Conservation (phyloP, 2,113 vertebrate species). For the Suncus etruscus region DNA sequence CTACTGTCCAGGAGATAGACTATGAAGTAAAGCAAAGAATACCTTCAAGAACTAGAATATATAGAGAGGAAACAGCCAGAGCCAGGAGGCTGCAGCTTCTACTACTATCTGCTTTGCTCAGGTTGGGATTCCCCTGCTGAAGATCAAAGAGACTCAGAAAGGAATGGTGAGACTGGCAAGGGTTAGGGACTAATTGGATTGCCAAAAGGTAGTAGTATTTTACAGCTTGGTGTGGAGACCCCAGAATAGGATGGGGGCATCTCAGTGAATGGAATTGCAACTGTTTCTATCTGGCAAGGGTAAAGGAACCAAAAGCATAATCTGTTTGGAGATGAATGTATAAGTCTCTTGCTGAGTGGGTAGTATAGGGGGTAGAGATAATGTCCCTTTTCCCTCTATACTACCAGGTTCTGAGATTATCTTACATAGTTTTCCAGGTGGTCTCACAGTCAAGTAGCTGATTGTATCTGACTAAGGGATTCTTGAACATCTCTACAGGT, state of each 20-base stretch:
- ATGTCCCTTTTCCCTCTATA: neutral
- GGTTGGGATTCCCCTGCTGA: neutral
- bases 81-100: neutral
- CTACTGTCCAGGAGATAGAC: neutral
- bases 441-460: neutral
- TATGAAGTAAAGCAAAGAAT: neutral
- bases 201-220: neutral
- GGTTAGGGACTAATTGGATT: neutral
- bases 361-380: neutral
- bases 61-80: rapidly evolving
- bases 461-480: neutral
- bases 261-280: neutral
- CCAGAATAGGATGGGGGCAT: rapidly evolving
- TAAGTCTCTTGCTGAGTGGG: neutral
- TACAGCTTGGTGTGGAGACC: too few relatives aligned
- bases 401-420: neutral
- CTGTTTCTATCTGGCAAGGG: neutral
- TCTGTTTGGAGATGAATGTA: neutral
- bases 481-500: too few relatives aligned
- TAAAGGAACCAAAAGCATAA: neutral
- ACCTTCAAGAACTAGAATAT: neutral
- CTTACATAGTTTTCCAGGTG: conserved; percentile 3
- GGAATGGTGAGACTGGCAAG: neutral
- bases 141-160: neutral
- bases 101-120: neutral